Base-by-base conservation (phyloP, 2,888 invertebrate genomes). In the Dusona sp. region DNA sequence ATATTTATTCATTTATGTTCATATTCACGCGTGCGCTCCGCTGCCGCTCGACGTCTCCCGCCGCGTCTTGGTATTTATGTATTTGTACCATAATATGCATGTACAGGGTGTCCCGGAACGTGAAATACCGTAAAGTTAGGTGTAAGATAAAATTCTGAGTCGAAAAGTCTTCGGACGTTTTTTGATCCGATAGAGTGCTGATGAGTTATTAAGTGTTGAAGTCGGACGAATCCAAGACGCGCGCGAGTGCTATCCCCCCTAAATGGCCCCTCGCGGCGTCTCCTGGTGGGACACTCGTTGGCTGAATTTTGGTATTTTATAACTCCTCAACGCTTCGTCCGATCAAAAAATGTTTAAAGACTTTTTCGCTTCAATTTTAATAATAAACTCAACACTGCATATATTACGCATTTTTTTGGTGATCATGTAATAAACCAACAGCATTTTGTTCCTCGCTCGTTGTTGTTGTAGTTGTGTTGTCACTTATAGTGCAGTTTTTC, bases 1-100 rank as follows among this genome's bases (percentile, higher is more conserved):
- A 91, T 92, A 91, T 92, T 92, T 92, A 92, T 92, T 91, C 92
- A 90, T 91, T 91, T 91, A 90, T 90, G 90, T 92, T 92, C 92
- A 92, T 92, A 92, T 91, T 88, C 90, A 90, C 89, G 89, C 90
- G 90, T 90, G 90, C 90, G 90, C 90, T 88, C 83, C 86, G 77
- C 84, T 82, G 79, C 85, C 88, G 82, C 86, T 78, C 80, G 83
- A 75, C 86, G 79, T 85, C 83, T 81, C 90, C 90, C 88, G 90
- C 85, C 90, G 90, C 83, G 90, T 90, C 88, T 90, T 87, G 88
- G 90, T 92, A 91, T 91, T 91, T 92, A 91, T 92, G 90, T 89
- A 89, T 91, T 91, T 90, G 36, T 73, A 90, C 87, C 87, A 83
- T 88, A 81, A 83, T 79, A 54, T 51, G 67, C n/a, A 73, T 72